Conservation (phyloP, 2,797 vertebrate genomes). For the Gouania willdenowi region DNA sequence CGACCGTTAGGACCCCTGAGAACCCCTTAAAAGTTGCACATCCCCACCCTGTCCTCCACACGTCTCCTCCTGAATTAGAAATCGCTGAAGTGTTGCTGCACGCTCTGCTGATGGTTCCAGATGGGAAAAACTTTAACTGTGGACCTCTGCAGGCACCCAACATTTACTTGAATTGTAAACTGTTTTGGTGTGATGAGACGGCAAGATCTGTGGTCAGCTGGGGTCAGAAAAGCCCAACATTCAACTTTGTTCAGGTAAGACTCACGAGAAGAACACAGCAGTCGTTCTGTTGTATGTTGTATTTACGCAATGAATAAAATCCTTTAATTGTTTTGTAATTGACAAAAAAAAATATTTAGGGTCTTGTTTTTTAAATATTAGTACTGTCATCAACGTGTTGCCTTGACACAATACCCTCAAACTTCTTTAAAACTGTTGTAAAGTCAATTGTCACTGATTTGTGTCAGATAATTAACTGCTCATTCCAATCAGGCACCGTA, state of each 20-base stretch:
- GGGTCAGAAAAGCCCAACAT: conserved; percentile 82
- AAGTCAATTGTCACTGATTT: no score
- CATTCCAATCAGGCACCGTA: no score
- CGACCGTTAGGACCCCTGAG: conserved; percentile 28
- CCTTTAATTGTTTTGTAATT: no score
- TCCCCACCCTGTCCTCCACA: conserved; percentile 2
- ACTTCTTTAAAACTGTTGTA: no score
- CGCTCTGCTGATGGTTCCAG: conserved; percentile 86
- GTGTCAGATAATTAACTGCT: no score
- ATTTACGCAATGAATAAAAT: no score
- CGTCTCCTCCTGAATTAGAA: conserved; percentile 37
- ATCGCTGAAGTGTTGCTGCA: conserved; percentile 77
- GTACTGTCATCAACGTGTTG: no score
- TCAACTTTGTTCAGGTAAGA: conserved; percentile 88
- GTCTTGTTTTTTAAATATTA: no score
- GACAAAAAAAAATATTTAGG: no score
- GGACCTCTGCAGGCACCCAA: conserved; percentile 68
- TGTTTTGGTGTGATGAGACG: conserved; percentile 84
- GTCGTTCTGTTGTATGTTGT: no score
- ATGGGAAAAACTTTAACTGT: conserved; percentile 82
- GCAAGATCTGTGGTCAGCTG: conserved; percentile 81
- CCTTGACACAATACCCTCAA: no score
- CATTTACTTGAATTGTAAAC: conserved; percentile 88
- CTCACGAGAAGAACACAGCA: no score
- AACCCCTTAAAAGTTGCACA: not conserved